These are phyloP conservation scores for Troglohyphantes excavatus DNA, from an alignment of 2,888 invertebrate species.

Conservation along the genomic window DNA sequence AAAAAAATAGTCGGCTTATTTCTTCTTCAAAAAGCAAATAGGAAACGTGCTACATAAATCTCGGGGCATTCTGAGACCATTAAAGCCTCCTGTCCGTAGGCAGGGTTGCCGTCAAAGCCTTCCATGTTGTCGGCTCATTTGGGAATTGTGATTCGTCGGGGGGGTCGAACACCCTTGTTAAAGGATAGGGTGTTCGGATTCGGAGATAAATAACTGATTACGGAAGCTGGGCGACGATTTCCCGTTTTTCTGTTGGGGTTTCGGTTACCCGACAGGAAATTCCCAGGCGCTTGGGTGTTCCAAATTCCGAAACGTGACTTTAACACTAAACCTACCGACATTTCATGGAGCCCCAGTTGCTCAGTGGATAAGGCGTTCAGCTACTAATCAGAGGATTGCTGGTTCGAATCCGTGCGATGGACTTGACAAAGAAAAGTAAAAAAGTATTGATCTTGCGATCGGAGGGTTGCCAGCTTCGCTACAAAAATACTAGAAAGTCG, in stretches of 20 bases:
- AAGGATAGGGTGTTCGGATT: no score
- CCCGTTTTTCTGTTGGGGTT: not conserved
- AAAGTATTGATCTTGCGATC: no score
- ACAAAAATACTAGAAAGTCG: no score
- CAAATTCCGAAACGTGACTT: no score
- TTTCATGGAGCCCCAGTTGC: no score
- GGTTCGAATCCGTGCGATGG: no score
- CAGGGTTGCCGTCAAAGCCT: slow-evolving; percentile 1
- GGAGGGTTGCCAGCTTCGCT: no score
- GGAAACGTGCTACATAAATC: slow-evolving; percentile 71
- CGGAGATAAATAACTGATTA: not conserved
- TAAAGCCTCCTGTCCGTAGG: slow-evolving; percentile 4
- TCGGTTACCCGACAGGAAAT: not conserved
- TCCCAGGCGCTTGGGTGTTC: no score
- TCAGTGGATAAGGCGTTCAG: no score
- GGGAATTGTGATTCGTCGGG: not conserved
- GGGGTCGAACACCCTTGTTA: not conserved
- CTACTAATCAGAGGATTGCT: no score
- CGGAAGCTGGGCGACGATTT: not conserved
- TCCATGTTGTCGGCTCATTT: slow-evolving; percentile 44
- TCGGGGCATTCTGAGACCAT: slow-evolving; percentile 9
- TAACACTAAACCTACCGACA: no score
- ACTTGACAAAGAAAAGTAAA: no score
- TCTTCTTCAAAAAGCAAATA: not conserved
- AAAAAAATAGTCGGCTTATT: slow-evolving; percentile 27